Conservation (phyloP, 53 echinoderm and acorn worm species). For the Pentamera pediparva region DNA sequence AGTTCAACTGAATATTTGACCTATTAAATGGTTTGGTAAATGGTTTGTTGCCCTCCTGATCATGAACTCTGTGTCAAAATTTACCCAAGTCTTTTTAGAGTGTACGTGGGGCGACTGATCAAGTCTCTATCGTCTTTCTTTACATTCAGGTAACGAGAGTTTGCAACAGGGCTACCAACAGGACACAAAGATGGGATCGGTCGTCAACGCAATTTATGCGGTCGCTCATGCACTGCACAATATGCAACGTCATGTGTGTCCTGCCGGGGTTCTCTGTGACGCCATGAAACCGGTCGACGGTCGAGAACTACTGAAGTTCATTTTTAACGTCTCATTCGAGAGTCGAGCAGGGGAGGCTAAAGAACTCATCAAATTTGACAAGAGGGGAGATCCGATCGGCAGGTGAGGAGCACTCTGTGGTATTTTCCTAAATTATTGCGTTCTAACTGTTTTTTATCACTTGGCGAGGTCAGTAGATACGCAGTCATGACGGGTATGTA, state of each 20-base stretch:
- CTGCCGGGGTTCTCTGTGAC: slow-evolving; percentile 46
- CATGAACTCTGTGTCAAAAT: too few relatives aligned
- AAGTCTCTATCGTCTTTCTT: not conserved
- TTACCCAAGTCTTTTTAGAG: too few relatives aligned
- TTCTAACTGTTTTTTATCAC: not conserved
- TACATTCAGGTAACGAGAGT: slow-evolving; percentile 51
- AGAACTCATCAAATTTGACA: slow-evolving; percentile 59
- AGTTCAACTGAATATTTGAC: too few relatives aligned
- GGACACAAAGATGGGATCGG: slow-evolving; percentile 95
- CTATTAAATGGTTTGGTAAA: too few relatives aligned
- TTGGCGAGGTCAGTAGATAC: too few relatives aligned
- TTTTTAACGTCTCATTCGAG: slow-evolving; percentile 72
- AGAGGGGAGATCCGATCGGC: slow-evolving; percentile 79
- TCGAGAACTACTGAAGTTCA: slow-evolving; percentile 44
- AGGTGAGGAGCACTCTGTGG: slow-evolving; percentile 35
- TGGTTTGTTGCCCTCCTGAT: too few relatives aligned
- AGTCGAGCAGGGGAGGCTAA: slow-evolving; percentile 66
- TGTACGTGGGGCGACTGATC: too few relatives aligned
- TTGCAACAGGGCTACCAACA: slow-evolving; percentile 61
- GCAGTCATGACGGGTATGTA: too few relatives aligned
- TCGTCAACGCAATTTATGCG: slow-evolving; percentile 90
- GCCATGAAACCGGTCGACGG: slow-evolving; percentile 82
- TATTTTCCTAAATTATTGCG: not conserved
- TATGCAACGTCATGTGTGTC: slow-evolving; percentile 64
- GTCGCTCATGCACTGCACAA: slow-evolving; percentile 83